These are phyloP conservation scores for Byasa hedistus DNA, from an alignment of 2,888 invertebrate species.

Conservation along the genomic window DNA sequence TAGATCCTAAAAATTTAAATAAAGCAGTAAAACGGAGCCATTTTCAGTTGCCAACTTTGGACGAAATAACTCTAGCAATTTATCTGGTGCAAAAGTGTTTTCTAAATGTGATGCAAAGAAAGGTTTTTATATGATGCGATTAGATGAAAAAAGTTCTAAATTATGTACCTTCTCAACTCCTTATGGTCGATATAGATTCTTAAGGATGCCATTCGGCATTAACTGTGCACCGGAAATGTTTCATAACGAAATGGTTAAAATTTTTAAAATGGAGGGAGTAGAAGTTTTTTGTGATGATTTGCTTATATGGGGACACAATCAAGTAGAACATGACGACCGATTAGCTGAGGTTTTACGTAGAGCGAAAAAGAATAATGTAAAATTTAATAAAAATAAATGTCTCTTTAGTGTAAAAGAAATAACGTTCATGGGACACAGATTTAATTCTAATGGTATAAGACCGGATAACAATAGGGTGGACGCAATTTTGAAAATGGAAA, in stretches of 20 bases:
- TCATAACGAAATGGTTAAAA: background rate
- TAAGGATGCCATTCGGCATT: background rate
- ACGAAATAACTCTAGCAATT: background rate
- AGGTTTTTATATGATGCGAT: conserved; percentile 1
- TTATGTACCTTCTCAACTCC: background rate
- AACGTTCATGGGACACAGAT: background rate
- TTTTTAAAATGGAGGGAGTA: background rate
- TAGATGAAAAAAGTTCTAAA: background rate
- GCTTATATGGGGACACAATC: background rate
- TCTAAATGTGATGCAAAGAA: conserved; percentile 3
- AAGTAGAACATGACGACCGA: background rate
- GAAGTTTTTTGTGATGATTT: background rate
- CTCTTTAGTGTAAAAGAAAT: background rate
- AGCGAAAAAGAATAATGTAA: background rate
- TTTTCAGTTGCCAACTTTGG: background rate
- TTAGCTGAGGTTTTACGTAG: background rate
- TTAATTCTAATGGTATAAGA: background rate
- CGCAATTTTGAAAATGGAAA: background rate
- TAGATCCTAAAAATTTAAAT: background rate
- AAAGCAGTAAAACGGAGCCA: background rate
- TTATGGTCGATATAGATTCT: background rate
- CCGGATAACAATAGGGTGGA: background rate
- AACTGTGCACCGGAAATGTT: background rate
- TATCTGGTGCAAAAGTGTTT: background rate
- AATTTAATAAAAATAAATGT: background rate